phyloP scores from a whole-genome alignment of 37 sponge, comb jelly and placozoan species.

The Bolinopsis microptera region DNA sequence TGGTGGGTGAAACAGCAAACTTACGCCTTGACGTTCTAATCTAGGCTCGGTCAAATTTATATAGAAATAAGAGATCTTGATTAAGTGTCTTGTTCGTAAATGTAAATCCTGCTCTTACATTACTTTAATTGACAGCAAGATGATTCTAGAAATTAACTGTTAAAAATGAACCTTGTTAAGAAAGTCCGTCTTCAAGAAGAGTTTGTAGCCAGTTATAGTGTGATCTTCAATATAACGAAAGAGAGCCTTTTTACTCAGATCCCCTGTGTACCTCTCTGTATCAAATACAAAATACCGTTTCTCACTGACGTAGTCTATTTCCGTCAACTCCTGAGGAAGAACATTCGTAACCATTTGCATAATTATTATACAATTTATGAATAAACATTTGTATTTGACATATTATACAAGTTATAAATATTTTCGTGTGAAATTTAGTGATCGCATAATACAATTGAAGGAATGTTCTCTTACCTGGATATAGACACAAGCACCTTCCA shows the following conservation, averaged over 20 bases:
- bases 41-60: background rate
- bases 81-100: background rate
- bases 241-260: background rate
- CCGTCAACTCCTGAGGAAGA: conserved; percentile 4
- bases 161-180: background rate
- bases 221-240: conserved; percentile 1
- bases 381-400: too few relatives aligned
- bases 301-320: background rate
- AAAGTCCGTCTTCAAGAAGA: background rate
- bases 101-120: too few relatives aligned
- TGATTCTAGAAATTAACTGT: too few relatives aligned
- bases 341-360: too few relatives aligned
- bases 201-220: conserved; percentile 8
- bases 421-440: too few relatives aligned
- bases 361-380: too few relatives aligned
- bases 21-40: background rate
- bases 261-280: background rate
- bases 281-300: conserved; percentile 57
- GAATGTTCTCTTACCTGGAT: conserved; percentile 49
- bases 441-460: too few relatives aligned
- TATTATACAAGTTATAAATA: too few relatives aligned
- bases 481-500: conserved; percentile 54
- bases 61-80: background rate
- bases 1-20: background rate
- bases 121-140: too few relatives aligned